Evolutionary conservation across 2,888 invertebrate genomes (phyloP), one percentile per base, ranked within the genome.

Genomic region (Mesoligia furuncula): DNA sequence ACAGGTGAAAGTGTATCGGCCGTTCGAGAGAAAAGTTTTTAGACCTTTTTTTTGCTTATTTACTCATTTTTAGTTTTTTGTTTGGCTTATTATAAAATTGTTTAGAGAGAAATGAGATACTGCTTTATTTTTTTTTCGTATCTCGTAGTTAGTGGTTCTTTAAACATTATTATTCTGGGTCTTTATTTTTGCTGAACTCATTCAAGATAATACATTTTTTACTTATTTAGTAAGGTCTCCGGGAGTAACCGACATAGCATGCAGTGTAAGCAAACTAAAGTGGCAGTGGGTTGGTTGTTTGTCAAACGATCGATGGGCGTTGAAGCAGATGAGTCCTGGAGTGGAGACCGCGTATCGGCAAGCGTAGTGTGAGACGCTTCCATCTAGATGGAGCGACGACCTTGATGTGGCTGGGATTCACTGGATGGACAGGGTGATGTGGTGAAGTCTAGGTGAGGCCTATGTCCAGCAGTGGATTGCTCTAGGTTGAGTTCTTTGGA

Each of bases 1-100:
- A 42, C n/a, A 54, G 73, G 83, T 73, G 83, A 83, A 83, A 83
- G 83, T 80, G 48, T 79, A 80, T 65, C 36, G 65, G n/a, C 1
- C 20, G n/a, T 42, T 62, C 20, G 9, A 71, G 51, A 62, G 78
- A 81, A 81, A 81, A 67, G 27, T 62, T 65, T 57, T 31, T 0
- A n/a, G 2, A 24, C 3, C 3, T 20, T 7, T 54, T 54, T 54
- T 73, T 70, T 27, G 17, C 61, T 81, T 74, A 27, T 64, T 68
- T 72, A 20, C 0, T 11, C 39, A 7, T 6, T 54, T 73, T 80
- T 11, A 9, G 15, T 31, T 57, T 59, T 70, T 72, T 66, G 17
- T 77, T 27, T 45, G 39, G 45, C 24, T 69, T 81, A 39, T 67
- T 80, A 79, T 67, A 65, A 80, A 48, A 76, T 80, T 76, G 31